These are phyloP conservation scores for Byasa hedistus DNA, from an alignment of 2,888 invertebrate species.

Conservation along the genomic window DNA sequence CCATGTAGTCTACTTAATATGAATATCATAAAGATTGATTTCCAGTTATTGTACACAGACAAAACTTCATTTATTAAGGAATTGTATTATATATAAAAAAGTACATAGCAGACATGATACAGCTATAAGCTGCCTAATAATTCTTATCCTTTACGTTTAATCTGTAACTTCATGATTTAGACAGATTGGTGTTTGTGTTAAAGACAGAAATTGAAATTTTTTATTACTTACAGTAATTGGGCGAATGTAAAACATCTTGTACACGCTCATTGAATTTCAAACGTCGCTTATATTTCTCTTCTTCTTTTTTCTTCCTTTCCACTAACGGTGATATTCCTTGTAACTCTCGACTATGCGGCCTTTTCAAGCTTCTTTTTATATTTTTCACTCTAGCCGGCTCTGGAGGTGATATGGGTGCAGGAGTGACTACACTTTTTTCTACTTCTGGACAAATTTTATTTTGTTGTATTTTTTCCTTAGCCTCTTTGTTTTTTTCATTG, in stretches of 20 bases:
- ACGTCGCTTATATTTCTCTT: slow-evolving; percentile 49
- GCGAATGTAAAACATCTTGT: slow-evolving; percentile 42
- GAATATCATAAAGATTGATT: no score
- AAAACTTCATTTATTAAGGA: no score
- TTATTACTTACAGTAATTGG: slow-evolving; percentile 52
- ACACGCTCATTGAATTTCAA: slow-evolving; percentile 45
- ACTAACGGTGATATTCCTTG: slow-evolving; percentile 52
- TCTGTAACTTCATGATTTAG: no score
- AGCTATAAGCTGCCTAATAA: no score
- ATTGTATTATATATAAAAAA: no score
- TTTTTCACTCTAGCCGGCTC: slow-evolving; percentile 54
- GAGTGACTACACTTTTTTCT: slow-evolving; percentile 43
- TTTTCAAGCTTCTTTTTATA: slow-evolving; percentile 63
- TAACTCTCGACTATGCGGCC: slow-evolving; percentile 65
- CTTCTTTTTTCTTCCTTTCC: slow-evolving; percentile 37
- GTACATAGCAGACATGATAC: no score
- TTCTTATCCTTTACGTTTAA: no score
- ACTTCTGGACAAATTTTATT: slow-evolving; percentile 39
- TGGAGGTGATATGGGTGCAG: slow-evolving; percentile 40
- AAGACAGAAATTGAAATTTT: neutral
- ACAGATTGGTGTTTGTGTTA: neutral
- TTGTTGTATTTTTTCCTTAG: slow-evolving; percentile 34
- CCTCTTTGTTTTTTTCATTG: slow-evolving; percentile 39
- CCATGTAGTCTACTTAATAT: no score
- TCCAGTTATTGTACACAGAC: no score